Evolutionary conservation across 2,113 vertebrate genomes (phyloP).

Genomic region (Otis tarda): DNA sequence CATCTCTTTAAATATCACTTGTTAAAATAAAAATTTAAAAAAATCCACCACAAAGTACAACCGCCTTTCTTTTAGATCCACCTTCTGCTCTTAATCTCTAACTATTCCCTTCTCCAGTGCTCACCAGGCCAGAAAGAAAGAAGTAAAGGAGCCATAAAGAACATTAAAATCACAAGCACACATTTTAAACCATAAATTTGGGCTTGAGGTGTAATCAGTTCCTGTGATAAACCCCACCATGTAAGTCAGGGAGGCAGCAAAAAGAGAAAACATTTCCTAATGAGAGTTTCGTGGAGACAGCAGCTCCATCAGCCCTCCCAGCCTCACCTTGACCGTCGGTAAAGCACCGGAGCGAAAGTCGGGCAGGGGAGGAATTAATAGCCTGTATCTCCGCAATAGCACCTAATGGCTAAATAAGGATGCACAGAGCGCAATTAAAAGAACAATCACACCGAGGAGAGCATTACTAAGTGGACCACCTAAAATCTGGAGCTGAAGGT

Average conservation of each 20-base stretch:
- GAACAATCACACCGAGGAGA: neutral
- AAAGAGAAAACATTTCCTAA: neutral
- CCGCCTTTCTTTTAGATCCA: neutral
- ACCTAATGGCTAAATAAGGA: conserved; percentile 6
- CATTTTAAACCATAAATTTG: neutral
- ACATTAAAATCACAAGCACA: neutral
- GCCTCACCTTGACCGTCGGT: neutral
- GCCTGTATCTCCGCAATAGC: neutral
- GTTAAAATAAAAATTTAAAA: neutral
- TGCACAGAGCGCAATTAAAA: neutral
- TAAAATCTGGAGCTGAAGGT: neutral
- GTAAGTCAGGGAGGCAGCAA: neutral
- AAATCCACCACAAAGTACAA: neutral
- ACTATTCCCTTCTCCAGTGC: neutral
- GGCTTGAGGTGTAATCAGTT: neutral
- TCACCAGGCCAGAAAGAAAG: neutral
- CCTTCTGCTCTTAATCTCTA: neutral
- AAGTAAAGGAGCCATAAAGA: neutral
- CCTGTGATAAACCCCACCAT: neutral
- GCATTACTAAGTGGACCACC: neutral
- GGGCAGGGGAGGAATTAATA: conserved; percentile 37
- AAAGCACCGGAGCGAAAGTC: neutral
- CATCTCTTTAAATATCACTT: neutral
- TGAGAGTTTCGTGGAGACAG: neutral
- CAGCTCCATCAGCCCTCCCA: neutral